Evolutionary conservation across 1,140 invertebrate species (phyloP).

Genomic region (Drosophila punjabiensis): DNA sequence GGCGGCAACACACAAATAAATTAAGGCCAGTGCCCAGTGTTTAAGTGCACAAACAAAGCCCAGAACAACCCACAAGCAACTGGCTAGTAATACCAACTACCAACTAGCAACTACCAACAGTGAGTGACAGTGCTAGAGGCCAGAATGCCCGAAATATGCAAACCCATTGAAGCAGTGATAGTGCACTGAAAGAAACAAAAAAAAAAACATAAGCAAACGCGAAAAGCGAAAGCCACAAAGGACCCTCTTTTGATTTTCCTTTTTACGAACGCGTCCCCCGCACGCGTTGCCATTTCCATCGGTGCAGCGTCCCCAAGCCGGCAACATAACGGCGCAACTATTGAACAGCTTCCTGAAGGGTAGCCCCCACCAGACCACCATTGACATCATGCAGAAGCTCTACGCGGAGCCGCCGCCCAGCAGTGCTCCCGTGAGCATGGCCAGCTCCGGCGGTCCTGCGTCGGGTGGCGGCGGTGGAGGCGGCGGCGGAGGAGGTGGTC

Average conservation of each 20-base stretch:
- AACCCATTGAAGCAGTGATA: constrained; percentile 61
- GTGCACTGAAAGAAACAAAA: constrained; percentile 60
- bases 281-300: constrained; percentile 58
- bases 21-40: constrained; percentile 66
- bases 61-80: constrained; percentile 28
- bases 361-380: constrained; percentile 84
- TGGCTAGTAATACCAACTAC: constrained; percentile 45
- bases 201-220: constrained; percentile 3
- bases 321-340: constrained; percentile 85
- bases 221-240: background rate
- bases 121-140: constrained; percentile 43
- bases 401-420: constrained; percentile 86
- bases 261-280: constrained; percentile 42
- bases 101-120: constrained; percentile 28
- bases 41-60: constrained; percentile 64
- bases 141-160: constrained; percentile 61
- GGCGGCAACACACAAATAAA: constrained; percentile 67
- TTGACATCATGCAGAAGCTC: constrained; percentile 86
- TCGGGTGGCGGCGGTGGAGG: constrained; percentile 52
- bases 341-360: constrained; percentile 84
- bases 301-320: constrained; percentile 67
- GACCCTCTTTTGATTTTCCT: constrained; percentile 38
- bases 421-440: constrained; percentile 80
- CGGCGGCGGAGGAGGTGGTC: constrained; percentile 57
- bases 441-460: constrained; percentile 69